Evolutionary conservation across 1,140 invertebrate genomes (phyloP).

Genomic region (Chrysopa pallens): DNA sequence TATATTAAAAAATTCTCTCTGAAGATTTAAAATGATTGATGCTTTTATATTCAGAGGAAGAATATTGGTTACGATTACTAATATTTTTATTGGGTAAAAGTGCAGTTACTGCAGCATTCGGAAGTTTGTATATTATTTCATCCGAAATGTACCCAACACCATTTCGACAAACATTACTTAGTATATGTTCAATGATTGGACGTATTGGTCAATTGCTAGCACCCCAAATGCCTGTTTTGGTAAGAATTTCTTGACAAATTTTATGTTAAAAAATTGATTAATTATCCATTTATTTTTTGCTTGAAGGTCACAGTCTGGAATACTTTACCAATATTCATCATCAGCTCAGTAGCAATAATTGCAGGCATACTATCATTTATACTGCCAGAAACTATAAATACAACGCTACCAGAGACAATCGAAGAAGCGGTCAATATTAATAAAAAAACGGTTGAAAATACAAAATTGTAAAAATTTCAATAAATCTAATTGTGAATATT

Average conservation of each 20-base stretch:
- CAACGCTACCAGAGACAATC: slow-evolving; percentile 46
- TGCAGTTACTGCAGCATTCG: slow-evolving; percentile 28
- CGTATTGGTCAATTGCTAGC: slow-evolving; percentile 49
- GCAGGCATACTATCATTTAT: slow-evolving; percentile 36
- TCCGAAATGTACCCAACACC: slow-evolving; percentile 32
- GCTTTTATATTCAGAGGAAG: no score
- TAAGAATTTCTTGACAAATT: no score
- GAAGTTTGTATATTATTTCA: slow-evolving; percentile 27
- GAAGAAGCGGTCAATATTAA: slow-evolving; percentile 41
- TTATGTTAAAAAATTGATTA: no score
- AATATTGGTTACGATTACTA: no score
- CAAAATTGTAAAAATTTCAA: no score
- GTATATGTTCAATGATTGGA: slow-evolving; percentile 44
- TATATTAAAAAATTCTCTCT: no score
- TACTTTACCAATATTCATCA: slow-evolving; percentile 41
- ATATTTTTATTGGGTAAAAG: slow-evolving; percentile 33
- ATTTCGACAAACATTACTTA: slow-evolving; percentile 23
- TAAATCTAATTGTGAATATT: no score
- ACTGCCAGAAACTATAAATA: slow-evolving; percentile 48
- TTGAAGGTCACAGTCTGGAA: slow-evolving; percentile 28
- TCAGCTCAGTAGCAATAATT: slow-evolving; percentile 33
- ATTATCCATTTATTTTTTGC: slow-evolving; percentile 8
- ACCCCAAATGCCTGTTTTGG: slow-evolving; percentile 47
- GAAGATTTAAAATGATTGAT: no score
- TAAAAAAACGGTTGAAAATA: slow-evolving; percentile 1